Conservation (phyloP, 2,113 vertebrate genomes). For the Tichodroma muraria region DNA sequence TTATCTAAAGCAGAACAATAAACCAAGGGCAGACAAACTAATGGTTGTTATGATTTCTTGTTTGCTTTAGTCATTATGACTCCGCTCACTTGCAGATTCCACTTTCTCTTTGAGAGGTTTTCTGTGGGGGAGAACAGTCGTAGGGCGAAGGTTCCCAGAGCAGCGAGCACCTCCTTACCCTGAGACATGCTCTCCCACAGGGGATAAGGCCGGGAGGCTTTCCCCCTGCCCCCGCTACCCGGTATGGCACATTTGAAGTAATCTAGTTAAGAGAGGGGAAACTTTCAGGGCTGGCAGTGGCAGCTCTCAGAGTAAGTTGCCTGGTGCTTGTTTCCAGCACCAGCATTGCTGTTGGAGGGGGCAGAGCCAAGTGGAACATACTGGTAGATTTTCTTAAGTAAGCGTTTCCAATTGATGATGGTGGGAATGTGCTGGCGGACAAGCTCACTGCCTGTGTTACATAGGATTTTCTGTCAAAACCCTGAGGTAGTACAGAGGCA, state of each 20-base stretch:
- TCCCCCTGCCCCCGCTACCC: rapidly evolving
- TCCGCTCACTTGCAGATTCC: slow-evolving; percentile 19
- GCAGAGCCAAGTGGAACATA: slow-evolving; percentile 3
- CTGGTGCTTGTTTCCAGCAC: background rate
- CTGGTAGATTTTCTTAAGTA: slow-evolving; percentile 46
- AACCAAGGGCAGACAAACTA: slow-evolving; percentile 29
- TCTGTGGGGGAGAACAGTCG: slow-evolving; percentile 9
- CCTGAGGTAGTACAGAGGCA: background rate
- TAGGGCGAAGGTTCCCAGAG: slow-evolving; percentile 27
- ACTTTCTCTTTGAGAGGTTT: slow-evolving; percentile 9
- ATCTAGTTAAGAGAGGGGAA: background rate
- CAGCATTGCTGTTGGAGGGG: background rate
- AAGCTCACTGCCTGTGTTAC: slow-evolving; percentile 17
- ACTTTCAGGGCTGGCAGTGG: background rate
- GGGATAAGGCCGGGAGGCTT: background rate
- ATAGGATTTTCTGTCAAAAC: slow-evolving; percentile 42
- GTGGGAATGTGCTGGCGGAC: slow-evolving; percentile 28
- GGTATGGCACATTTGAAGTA: background rate
- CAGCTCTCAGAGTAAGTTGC: slow-evolving; percentile 30
- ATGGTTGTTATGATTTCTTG: background rate
- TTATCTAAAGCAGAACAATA: slow-evolving; percentile 43
- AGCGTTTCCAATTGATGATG: slow-evolving; percentile 42
- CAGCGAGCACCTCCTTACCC: background rate
- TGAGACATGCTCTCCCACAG: slow-evolving; percentile 54
- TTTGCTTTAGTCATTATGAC: slow-evolving; percentile 59